Base-by-base conservation (phyloP, 2,888 invertebrate species). In the Drosophila buzzatii region DNA sequence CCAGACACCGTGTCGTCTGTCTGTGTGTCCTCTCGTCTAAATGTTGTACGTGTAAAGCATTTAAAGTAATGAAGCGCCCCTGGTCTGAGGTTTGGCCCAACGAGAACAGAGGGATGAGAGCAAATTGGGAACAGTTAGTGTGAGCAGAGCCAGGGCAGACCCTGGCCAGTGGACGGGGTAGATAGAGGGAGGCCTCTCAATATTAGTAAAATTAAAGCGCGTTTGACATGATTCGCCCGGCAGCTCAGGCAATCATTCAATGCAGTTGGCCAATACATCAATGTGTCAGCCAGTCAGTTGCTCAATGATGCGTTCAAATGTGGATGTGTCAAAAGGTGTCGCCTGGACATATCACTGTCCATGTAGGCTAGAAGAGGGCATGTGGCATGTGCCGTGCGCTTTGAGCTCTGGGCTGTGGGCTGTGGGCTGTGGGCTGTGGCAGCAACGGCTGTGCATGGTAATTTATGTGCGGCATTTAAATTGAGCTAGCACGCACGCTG, bases 391-490 rank as follows among this genome's bases (percentile, higher is more conserved):
- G 57, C 16, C 10, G 23, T 53, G 57, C 8, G n/a, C n/a, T n/a
- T 7, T n/a, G 41, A 8, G 41, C n/a, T n/a, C 3, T 41, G 8
- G n/a, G n/a, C 41, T 14, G 41, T 27, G 27, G 16, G 39, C 39
- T 16, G 7, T 16, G n/a, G 8, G 41, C 41, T 41, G n/a, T 41
- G 12, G 2, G 35, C 12, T 35, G 41, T 27, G 27, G 55, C 47
- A 55, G 59, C 51, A n/a, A 16, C 49, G 55, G 16, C 63, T 58
- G 16, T 41, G 49, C 71, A 73, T 77, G 81, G 81, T 89, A 86
- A 88, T 88, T 88, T 89, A 89, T 88, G 85, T 79, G 82, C 75
- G 87, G 89, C 87, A 85, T 87, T 87, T 85, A 84, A 89, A 89
- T 89, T 85, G 58, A 47, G 52, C 39, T 33, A 41, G 52, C 63